Percentiles rank a stretch among this genome's conserved stretches.
phyloP scores from a whole-genome alignment of 2,888 invertebrate species.

The Cecidostiba fungosa region DNA sequence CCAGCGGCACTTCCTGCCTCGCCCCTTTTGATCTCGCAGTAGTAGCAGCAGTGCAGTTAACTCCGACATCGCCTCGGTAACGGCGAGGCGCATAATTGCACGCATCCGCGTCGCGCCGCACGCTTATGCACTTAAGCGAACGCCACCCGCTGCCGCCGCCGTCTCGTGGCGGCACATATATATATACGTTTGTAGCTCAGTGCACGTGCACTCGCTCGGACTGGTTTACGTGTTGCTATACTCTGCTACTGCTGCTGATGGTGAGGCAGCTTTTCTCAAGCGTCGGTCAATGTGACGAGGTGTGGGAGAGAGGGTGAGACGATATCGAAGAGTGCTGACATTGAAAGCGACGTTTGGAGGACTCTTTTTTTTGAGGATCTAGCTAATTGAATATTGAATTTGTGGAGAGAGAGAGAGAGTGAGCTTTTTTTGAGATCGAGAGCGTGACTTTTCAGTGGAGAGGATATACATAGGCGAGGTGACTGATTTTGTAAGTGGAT shows the following conservation, averaged over 20 bases:
- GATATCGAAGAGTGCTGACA: background rate
- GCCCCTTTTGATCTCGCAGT: constrained; percentile 13
- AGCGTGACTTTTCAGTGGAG: background rate
- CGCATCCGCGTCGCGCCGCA: constrained; percentile 38
- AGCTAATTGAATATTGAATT: background rate
- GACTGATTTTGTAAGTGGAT: background rate
- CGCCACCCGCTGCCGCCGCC: background rate
- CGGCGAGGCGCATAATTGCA: constrained; percentile 52
- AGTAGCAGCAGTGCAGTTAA: background rate
- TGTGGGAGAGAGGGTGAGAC: background rate
- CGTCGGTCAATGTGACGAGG: background rate
- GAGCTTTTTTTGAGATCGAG: no score
- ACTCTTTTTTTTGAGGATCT: background rate
- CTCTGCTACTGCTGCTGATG: background rate
- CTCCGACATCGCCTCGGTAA: constrained; percentile 30
- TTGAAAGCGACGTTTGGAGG: constrained; percentile 12
- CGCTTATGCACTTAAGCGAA: constrained; percentile 42
- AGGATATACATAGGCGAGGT: no score
- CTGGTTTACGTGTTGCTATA: background rate
- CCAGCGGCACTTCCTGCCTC: constrained; percentile 5
- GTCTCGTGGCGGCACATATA: background rate
- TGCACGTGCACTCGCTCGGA: background rate
- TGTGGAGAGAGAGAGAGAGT: background rate
- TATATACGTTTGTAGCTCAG: background rate
- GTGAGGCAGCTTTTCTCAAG: background rate